Conservation (phyloP, 2,113 vertebrate species). For the Antennarius striatus region DNA sequence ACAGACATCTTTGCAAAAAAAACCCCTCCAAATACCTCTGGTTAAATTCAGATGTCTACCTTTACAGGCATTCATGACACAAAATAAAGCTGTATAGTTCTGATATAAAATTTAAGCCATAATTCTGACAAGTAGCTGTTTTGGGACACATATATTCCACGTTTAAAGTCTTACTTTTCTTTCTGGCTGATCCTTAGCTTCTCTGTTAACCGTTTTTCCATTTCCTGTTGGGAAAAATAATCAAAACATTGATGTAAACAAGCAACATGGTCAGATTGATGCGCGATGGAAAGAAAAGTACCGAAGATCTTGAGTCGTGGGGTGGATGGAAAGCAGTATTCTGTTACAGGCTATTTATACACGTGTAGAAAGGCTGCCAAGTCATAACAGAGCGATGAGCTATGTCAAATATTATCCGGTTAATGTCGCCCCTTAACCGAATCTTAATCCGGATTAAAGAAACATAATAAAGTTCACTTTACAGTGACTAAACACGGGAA, state of each 20-base stretch:
- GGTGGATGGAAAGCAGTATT: conserved; percentile 61
- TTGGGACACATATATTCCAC: background rate
- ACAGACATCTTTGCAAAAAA: too few species aligned
- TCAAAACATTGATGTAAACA: conserved; percentile 29
- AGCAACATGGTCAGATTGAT: conserved; percentile 21
- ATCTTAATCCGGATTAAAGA: too few species aligned
- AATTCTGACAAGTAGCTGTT: background rate
- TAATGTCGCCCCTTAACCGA: conserved; percentile 1
- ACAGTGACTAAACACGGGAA: background rate
- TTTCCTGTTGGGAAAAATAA: conserved; percentile 83
- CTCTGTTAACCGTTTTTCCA: conserved; percentile 95
- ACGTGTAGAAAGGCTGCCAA: conserved; percentile 57
- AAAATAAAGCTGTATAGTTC: too few species aligned
- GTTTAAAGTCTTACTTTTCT: conserved; percentile 85
- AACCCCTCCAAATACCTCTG: too few species aligned
- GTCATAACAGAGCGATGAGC: conserved; percentile 45
- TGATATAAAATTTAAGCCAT: background rate
- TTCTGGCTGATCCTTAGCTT: conserved; percentile 93
- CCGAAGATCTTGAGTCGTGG: conserved; percentile 13
- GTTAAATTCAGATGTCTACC: too few species aligned
- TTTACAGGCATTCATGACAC: too few species aligned
- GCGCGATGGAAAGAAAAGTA: background rate
- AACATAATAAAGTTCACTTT: too few species aligned
- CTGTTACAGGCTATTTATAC: conserved; percentile 81
- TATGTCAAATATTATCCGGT: conserved; percentile 30